Conservation (phyloP, 2,888 invertebrate genomes). For the Drosophila formosana region DNA sequence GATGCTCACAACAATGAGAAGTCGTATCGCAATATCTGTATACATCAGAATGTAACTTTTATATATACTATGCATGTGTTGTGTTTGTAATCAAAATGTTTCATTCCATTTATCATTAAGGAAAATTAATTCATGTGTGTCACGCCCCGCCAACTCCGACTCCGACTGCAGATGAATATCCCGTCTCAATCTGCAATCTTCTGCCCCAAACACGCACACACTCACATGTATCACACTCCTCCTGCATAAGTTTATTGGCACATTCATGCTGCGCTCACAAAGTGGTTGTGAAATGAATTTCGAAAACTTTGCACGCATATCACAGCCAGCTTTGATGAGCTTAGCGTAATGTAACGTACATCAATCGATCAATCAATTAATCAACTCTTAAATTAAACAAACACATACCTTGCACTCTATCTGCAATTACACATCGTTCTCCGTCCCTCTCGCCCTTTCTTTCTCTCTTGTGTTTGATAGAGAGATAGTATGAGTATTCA, state of each 20-base stretch:
- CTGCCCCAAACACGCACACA: background rate
- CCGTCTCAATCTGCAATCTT: conserved; percentile 4
- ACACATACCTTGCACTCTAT: conserved; percentile 17
- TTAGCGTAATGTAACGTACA: conserved; percentile 85
- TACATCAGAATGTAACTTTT: conserved; percentile 2
- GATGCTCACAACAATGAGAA: conserved; percentile 67
- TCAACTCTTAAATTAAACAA: conserved; percentile 47
- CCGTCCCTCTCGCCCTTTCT: background rate
- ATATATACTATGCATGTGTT: conserved; percentile 8
- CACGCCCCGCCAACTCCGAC: conserved; percentile 1
- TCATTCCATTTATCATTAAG: conserved; percentile 44
- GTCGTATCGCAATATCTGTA: conserved; percentile 2
- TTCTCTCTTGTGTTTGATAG: background rate
- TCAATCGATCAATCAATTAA: conserved; percentile 43
- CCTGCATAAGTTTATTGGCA: conserved; percentile 59
- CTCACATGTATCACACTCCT: conserved; percentile 14
- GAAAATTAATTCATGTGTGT: conserved; percentile 38
- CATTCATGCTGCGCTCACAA: conserved; percentile 87
- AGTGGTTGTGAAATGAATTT: conserved; percentile 93
- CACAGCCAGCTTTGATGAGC: conserved; percentile 99
- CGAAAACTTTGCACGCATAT: conserved; percentile 88
- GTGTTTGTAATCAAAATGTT: conserved; percentile 24
- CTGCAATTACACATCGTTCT: conserved; percentile 6
- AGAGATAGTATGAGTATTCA: background rate
- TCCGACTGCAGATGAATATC: background rate